These are phyloP conservation scores for Orycteropus afer DNA, from an alignment of 2,113 vertebrate genomes.

Conservation along the genomic window DNA sequence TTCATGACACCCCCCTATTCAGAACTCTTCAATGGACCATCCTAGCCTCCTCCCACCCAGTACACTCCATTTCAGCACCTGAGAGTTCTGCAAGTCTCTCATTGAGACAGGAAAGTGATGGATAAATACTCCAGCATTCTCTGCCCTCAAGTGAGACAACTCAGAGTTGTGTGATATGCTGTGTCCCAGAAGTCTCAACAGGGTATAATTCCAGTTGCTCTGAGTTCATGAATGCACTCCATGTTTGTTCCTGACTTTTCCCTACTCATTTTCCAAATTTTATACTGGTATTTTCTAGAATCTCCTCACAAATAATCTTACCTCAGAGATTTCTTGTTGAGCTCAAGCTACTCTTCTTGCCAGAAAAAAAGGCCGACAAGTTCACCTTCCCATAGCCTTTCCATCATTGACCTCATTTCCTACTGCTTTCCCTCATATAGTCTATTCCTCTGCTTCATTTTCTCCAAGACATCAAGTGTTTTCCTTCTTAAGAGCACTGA, in stretches of 20 bases:
- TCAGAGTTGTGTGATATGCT: fast-evolving
- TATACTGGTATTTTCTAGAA: background rate
- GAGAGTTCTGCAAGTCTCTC: too few relatives aligned
- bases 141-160: fast-evolving
- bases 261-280: fast-evolving
- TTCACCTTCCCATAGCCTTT: background rate
- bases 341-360: background rate
- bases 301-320: background rate
- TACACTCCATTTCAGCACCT: background rate
- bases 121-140: too few relatives aligned
- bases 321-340: background rate
- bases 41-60: fast-evolving
- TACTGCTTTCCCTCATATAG: background rate
- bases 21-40: fast-evolving
- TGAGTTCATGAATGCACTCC: background rate
- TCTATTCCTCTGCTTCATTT: background rate
- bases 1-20: background rate
- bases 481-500: background rate
- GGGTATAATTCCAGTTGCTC: background rate
- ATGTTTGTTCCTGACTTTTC: background rate
- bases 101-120: background rate
- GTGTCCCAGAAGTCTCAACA: too few relatives aligned
- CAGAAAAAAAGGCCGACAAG: background rate
- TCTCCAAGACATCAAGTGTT: background rate
- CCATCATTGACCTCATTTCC: background rate